Percentiles rank a stretch among this genome's conserved stretches.
Evolutionary conservation across 2,888 invertebrate genomes (phyloP).

Genomic region (Pedicia rivosa): DNA sequence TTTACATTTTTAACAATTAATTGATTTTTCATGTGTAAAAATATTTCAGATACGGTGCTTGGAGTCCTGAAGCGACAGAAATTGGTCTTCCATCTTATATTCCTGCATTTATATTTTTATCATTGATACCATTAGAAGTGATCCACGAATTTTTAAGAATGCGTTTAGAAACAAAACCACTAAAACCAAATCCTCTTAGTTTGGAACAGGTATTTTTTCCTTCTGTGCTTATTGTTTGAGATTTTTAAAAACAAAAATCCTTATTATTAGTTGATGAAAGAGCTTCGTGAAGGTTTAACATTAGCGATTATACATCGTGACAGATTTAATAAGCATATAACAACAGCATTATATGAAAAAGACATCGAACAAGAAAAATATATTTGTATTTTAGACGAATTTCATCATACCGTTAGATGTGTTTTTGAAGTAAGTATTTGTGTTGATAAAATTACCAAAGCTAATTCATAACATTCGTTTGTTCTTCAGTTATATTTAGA

Average conservation of each 20-base stretch:
- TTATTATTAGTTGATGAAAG: slow-evolving; percentile 75
- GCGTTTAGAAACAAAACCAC: slow-evolving; percentile 67
- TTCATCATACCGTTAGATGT: slow-evolving; percentile 59
- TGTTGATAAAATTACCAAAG: too few relatives aligned
- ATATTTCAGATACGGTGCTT: slow-evolving; percentile 47
- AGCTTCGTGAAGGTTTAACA: slow-evolving; percentile 76
- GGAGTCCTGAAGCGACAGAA: slow-evolving; percentile 58
- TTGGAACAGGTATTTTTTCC: slow-evolving; percentile 61
- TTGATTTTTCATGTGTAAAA: too few relatives aligned
- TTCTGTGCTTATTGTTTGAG: slow-evolving; percentile 9
- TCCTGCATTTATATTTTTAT: slow-evolving; percentile 70
- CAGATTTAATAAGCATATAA: slow-evolving; percentile 51
- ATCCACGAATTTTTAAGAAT: slow-evolving; percentile 81
- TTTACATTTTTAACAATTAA: background rate
- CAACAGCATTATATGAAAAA: slow-evolving; percentile 37
- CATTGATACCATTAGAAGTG: slow-evolving; percentile 76
- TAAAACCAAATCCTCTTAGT: slow-evolving; percentile 71
- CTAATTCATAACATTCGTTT: too few relatives aligned
- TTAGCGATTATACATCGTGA: slow-evolving; percentile 70
- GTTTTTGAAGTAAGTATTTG: slow-evolving; percentile 46
- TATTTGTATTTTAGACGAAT: slow-evolving; percentile 45
- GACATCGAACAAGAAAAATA: slow-evolving; percentile 33
- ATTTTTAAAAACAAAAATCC: too few relatives aligned
- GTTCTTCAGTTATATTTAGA: slow-evolving; percentile 56
- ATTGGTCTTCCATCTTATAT: slow-evolving; percentile 74